A percentile compares a stretch with the other conserved stretches of the same genome.
Conservation (phyloP, 2,113 vertebrate species). For the Datnioides undecimradiatus region DNA sequence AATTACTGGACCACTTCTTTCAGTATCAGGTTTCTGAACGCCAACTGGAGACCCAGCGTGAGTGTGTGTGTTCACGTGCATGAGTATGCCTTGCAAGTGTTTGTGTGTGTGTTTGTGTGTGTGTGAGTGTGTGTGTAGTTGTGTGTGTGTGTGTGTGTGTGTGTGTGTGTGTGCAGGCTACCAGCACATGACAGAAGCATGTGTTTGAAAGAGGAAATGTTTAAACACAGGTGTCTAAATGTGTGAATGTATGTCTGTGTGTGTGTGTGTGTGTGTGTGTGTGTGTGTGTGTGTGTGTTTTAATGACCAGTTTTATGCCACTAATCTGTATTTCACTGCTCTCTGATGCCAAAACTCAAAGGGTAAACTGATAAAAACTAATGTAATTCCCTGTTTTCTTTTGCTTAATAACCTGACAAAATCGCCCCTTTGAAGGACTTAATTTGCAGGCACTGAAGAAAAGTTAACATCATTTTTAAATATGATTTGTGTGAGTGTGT, state of each 20-base stretch:
- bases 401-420: constrained; percentile 1
- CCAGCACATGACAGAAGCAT: constrained; percentile 29
- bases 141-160: constrained; percentile 27
- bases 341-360: neutral
- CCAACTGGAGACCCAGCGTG: constrained; percentile 73
- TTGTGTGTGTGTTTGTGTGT: constrained; percentile 18
- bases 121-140: constrained; percentile 27
- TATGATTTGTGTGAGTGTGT: neutral
- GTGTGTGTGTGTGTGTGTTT: constrained; percentile 27
- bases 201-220: constrained; percentile 26
- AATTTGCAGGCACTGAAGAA: neutral
- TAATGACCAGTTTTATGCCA: constrained; percentile 1
- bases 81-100: no score
- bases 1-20: constrained; percentile 73
- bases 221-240: constrained; percentile 18
- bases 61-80: constrained; percentile 29
- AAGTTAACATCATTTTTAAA: neutral
- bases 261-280: no score
- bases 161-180: constrained; percentile 8
- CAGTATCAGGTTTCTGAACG: constrained; percentile 75
- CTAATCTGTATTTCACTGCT: neutral
- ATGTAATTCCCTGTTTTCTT: neutral
- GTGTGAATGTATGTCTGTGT: no score
- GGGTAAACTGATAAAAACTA: neutral
- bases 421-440: neutral